Conservation (phyloP, 2,113 vertebrate genomes). For the Pandion haliaetus region DNA sequence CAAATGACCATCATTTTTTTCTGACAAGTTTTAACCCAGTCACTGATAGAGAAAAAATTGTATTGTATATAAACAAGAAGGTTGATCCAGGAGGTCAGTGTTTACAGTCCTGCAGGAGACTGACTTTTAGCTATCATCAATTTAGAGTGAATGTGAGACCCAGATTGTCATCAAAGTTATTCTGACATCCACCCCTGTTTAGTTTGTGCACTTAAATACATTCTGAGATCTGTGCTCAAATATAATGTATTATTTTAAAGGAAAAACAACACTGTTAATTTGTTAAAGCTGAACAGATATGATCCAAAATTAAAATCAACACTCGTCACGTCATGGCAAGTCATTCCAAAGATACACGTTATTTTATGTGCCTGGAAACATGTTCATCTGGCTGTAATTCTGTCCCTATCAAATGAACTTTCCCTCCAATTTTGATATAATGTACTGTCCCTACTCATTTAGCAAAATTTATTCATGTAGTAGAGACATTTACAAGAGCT, state of each 20-base stretch:
- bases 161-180: not conserved
- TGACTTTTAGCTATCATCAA: not conserved
- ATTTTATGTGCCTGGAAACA: not conserved
- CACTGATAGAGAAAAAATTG: not conserved
- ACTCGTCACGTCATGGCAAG: not conserved
- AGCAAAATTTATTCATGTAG: not conserved
- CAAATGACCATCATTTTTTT: not conserved
- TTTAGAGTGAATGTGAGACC: not conserved
- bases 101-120: not conserved
- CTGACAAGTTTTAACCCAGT: not conserved
- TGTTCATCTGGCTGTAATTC: not conserved
- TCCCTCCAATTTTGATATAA: not conserved
- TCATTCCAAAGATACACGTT: not conserved
- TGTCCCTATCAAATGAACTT: not conserved
- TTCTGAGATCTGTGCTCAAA: not conserved
- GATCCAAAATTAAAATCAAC: not conserved
- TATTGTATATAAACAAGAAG: not conserved
- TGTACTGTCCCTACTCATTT: not conserved
- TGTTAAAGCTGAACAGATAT: not conserved
- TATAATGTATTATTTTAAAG: not conserved
- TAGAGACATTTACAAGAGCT: not conserved
- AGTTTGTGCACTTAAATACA: not conserved
- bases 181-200: not conserved
- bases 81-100: not conserved
- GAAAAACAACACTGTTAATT: accelerated